Conservation (phyloP, 2,113 vertebrate genomes). For the Zapornia atra region DNA sequence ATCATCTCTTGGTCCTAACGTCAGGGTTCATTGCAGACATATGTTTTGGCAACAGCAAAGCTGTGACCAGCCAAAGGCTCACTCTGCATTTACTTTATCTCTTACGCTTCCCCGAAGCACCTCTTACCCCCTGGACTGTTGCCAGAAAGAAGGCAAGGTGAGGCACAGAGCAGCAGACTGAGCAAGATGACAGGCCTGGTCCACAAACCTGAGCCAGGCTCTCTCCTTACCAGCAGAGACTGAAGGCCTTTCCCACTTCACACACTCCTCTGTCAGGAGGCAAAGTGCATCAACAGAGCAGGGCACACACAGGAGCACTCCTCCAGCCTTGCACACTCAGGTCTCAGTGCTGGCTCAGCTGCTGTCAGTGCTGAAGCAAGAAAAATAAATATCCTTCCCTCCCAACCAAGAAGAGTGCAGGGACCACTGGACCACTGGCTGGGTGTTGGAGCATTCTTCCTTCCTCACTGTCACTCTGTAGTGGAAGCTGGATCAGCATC, state of each 20-base stretch:
- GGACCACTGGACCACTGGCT: not conserved
- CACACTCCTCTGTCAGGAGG: fast-evolving
- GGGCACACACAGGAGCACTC: fast-evolving
- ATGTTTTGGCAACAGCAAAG: not conserved
- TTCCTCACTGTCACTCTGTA: fast-evolving
- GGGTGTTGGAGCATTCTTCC: not conserved
- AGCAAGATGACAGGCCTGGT: not conserved
- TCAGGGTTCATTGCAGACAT: not conserved
- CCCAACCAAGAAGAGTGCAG: not conserved
- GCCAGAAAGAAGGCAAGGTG: not conserved
- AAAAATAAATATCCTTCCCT: not conserved
- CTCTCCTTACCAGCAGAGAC: not conserved
- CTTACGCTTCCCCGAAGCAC: not conserved
- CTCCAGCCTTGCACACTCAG: not conserved
- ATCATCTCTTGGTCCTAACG: not conserved
- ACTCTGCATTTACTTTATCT: not conserved
- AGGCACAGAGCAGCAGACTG: not conserved
- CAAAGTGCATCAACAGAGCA: not conserved
- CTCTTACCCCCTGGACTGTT: not conserved
- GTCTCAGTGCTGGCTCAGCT: fast-evolving
- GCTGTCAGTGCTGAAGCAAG: not conserved
- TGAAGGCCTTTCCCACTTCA: not conserved
- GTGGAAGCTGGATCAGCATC: not conserved
- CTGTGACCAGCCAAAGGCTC: not conserved
- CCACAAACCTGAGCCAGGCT: not conserved